phyloP scores from a whole-genome alignment of 1,140 invertebrate genomes.

The Marisa cornuarietis region DNA sequence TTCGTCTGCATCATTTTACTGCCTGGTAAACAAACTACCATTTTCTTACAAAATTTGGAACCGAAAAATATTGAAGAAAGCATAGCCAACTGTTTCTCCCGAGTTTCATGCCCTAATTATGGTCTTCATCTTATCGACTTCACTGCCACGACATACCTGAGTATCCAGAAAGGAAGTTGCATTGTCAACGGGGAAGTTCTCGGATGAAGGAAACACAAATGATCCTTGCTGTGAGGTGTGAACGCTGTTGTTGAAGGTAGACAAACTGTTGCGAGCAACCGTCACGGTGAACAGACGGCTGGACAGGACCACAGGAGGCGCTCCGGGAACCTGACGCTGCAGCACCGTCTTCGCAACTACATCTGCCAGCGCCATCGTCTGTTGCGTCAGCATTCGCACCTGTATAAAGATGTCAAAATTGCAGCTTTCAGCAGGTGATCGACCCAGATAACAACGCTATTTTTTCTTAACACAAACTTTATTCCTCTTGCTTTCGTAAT shows the following conservation, averaged over 20 bases:
- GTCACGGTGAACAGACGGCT: constrained; percentile 41
- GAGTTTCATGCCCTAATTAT: no score
- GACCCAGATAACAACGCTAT: no score
- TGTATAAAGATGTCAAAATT: background rate
- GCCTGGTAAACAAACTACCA: no score
- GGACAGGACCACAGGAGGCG: constrained; percentile 34
- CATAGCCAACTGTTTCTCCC: no score
- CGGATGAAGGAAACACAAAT: constrained; percentile 40
- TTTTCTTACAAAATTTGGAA: no score
- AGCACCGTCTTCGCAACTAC: constrained; percentile 41
- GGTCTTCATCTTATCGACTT: background rate
- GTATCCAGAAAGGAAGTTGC: constrained; percentile 39
- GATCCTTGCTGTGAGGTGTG: constrained; percentile 29
- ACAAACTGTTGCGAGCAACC: constrained; percentile 34
- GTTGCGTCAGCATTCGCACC: constrained; percentile 38
- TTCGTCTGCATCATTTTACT: no score
- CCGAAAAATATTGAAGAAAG: no score
- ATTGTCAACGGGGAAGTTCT: constrained; percentile 24
- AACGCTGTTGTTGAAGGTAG: constrained; percentile 37
- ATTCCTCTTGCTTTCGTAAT: no score
- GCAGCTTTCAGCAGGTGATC: no score
- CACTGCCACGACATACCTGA: constrained; percentile 32
- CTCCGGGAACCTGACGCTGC: constrained; percentile 42
- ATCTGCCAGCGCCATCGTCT: constrained; percentile 41
- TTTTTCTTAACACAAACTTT: no score